phyloP scores from a whole-genome alignment of 2,888 invertebrate species.

The Caenorhabditis auriculariae region DNA sequence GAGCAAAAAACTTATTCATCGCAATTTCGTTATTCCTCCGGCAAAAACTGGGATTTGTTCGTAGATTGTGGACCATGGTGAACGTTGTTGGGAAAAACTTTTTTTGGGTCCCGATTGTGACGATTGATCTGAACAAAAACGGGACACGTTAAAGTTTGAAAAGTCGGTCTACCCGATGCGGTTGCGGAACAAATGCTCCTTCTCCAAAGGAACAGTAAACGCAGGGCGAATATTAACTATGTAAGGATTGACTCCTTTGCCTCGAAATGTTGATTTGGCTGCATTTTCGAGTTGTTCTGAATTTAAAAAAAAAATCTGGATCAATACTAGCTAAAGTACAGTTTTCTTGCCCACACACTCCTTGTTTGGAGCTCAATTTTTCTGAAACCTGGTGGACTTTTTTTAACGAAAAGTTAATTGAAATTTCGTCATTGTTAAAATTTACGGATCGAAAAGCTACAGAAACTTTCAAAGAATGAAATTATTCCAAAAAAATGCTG shows the following conservation, averaged over 20 bases:
- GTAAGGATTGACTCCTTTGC: conserved; percentile 57
- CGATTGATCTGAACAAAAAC: conserved; percentile 24
- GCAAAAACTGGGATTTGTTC: conserved; percentile 22
- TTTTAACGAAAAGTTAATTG: not conserved
- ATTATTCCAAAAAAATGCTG: too few relatives aligned
- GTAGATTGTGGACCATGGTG: conserved; percentile 25
- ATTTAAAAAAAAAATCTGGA: conserved; percentile 6
- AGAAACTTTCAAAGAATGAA: too few relatives aligned
- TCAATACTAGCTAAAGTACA: too few relatives aligned
- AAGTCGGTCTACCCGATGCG: conserved; percentile 24
- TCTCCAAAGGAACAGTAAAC: conserved; percentile 24
- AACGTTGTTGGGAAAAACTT: conserved; percentile 37
- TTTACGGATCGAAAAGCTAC: too few relatives aligned
- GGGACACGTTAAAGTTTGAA: not conserved
- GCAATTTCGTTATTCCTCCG: conserved; percentile 13
- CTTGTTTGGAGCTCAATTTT: too few relatives aligned
- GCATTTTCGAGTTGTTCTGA: conserved; percentile 43
- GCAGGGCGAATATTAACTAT: conserved; percentile 48
- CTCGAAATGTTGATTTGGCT: conserved; percentile 50
- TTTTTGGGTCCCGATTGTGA: conserved; percentile 40
- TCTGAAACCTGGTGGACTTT: too few relatives aligned
- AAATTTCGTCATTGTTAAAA: too few relatives aligned
- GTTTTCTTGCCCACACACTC: too few relatives aligned
- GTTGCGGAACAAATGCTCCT: conserved; percentile 28
- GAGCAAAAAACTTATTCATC: conserved; percentile 51